These are phyloP conservation scores for Gambusia yucatana DNA, from an alignment of 2,797 vertebrate species.

Conservation along the genomic window DNA sequence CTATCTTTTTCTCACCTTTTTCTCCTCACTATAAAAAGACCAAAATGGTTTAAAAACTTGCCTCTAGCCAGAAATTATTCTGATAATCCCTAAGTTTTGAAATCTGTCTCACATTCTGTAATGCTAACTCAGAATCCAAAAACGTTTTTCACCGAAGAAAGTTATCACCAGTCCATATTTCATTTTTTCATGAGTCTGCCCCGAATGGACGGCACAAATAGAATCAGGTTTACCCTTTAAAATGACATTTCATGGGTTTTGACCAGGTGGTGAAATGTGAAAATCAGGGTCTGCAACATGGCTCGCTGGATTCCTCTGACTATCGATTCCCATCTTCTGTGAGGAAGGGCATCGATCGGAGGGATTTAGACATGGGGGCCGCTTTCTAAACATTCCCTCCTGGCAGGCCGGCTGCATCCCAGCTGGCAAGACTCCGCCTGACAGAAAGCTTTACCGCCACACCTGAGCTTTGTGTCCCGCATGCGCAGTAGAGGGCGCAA, in stretches of 20 bases:
- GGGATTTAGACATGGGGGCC: slow-evolving; percentile 78
- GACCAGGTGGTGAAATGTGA: slow-evolving; percentile 75
- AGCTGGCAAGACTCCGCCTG: slow-evolving; percentile 33
- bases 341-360: slow-evolving; percentile 76
- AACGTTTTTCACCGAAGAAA: neutral
- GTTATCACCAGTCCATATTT: slow-evolving; percentile 6
- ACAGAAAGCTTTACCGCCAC: slow-evolving; percentile 35
- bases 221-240: slow-evolving; percentile 54
- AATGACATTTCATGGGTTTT: slow-evolving; percentile 79
- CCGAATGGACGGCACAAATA: slow-evolving; percentile 20
- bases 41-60: neutral
- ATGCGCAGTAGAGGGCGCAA: no score
- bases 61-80: slow-evolving; percentile 5
- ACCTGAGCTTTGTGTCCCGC: slow-evolving; percentile 27
- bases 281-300: slow-evolving; percentile 72
- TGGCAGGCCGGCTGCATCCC: slow-evolving; percentile 39
- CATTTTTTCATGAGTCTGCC: slow-evolving; percentile 8
- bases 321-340: slow-evolving; percentile 81
- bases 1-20: neutral
- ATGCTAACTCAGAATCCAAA: neutral
- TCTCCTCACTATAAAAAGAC: neutral
- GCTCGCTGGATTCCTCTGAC: slow-evolving; percentile 78
- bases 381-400: slow-evolving; percentile 50
- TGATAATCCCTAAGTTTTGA: slow-evolving; percentile 1
- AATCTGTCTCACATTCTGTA: neutral